phyloP scores from a whole-genome alignment of 2,113 vertebrate genomes.

The Pterocles burchelli region DNA sequence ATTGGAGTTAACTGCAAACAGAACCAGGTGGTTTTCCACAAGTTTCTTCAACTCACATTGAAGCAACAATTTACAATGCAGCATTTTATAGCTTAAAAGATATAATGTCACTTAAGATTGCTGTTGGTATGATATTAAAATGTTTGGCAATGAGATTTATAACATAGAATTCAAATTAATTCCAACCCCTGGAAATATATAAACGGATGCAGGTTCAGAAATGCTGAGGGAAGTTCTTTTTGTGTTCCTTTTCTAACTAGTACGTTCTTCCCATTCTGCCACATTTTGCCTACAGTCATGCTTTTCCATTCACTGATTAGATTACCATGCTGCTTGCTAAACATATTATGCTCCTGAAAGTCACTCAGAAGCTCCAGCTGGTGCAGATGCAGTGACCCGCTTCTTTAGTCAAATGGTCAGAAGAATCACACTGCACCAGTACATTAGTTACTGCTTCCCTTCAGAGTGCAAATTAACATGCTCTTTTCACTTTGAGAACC shows the following conservation, averaged over 20 bases:
- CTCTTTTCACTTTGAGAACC: not conserved
- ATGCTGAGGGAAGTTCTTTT: not conserved
- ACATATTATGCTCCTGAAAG: constrained; percentile 55
- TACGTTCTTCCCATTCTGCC: constrained; percentile 21
- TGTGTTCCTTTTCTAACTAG: not conserved
- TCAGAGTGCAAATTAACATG: not conserved
- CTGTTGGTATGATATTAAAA: not conserved
- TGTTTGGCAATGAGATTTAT: not conserved
- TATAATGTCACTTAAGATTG: not conserved
- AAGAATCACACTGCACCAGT: not conserved
- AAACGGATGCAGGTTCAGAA: not conserved
- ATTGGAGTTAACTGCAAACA: not conserved
- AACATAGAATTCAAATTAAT: not conserved
- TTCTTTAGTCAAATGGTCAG: constrained; percentile 7
- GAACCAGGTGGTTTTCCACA: not conserved
- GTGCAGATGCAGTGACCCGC: constrained; percentile 47
- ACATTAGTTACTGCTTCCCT: not conserved
- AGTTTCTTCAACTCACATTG: not conserved
- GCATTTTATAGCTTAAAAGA: not conserved
- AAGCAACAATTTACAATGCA: not conserved
- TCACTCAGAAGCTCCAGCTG: constrained; percentile 53
- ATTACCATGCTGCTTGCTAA: constrained; percentile 60
- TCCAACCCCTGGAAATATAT: not conserved
- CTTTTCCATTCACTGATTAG: constrained; percentile 59
- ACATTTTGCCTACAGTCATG: constrained; percentile 53